phyloP scores from a whole-genome alignment of 64 coral and sea anemone genomes.

The Cladopsammia gracilis region DNA sequence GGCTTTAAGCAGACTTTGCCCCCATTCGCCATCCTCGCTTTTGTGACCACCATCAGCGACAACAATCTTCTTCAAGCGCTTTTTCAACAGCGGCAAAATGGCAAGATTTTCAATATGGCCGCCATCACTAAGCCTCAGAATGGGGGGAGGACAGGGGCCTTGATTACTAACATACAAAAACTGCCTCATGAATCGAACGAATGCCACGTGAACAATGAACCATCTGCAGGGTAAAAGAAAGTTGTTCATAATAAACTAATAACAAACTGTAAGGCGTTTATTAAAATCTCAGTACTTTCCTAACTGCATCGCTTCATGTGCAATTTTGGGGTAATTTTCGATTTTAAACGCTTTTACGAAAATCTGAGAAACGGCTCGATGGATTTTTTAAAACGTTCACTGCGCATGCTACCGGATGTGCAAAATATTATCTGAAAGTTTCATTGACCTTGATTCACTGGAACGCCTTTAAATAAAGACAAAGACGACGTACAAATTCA shows the following conservation, averaged over 20 bases:
- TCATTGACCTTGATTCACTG: no score
- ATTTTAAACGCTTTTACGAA: no score
- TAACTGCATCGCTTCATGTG: not conserved
- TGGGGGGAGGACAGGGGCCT: not conserved
- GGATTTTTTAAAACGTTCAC: no score
- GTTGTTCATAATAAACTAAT: not conserved
- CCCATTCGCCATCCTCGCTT: not conserved
- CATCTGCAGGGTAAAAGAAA: not conserved
- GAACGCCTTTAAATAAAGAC: no score
- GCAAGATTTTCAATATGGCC: slow-evolving; percentile 47
- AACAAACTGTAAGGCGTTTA: no score
- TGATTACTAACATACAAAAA: not conserved
- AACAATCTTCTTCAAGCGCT: slow-evolving; percentile 14
- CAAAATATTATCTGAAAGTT: no score
- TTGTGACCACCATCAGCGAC: slow-evolving; percentile 9
- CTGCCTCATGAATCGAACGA: not conserved
- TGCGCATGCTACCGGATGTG: no score
- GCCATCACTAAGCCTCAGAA: slow-evolving; percentile 25
- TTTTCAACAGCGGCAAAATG: slow-evolving; percentile 21
- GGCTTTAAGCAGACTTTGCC: not conserved
- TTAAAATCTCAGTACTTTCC: no score
- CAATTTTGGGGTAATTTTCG: no score
- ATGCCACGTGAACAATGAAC: slow-evolving; percentile 5
- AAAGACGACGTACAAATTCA: no score
- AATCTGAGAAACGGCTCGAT: no score